phyloP scores from a whole-genome alignment of 2,797 vertebrate species.

The Sternarchorhynchus goeldii region DNA sequence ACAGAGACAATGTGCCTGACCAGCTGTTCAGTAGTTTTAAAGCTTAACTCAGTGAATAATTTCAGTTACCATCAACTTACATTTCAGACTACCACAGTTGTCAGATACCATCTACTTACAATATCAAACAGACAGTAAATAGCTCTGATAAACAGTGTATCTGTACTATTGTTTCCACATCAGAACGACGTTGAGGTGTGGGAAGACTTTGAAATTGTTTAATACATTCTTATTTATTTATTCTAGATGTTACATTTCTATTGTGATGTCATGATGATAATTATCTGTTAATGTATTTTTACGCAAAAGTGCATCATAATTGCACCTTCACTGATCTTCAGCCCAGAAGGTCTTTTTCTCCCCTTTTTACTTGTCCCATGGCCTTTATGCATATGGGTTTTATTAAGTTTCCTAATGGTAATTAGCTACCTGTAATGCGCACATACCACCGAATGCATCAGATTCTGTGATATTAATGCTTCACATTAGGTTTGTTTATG shows the following conservation, averaged over 20 bases:
- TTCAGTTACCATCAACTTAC: constrained; percentile 1
- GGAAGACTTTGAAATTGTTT: not conserved
- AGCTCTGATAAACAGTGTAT: not conserved
- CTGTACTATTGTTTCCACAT: constrained; percentile 7
- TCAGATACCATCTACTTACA: not conserved
- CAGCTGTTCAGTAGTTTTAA: constrained; percentile 27
- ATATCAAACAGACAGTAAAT: constrained; percentile 16
- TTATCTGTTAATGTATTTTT: not conserved
- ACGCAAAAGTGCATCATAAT: not conserved
- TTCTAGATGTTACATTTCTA: not conserved
- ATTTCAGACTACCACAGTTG: constrained; percentile 3
- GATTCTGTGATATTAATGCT: not conserved
- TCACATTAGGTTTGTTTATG: not conserved
- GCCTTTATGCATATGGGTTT: not conserved
- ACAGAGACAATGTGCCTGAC: constrained; percentile 5
- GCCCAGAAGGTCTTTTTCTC: not conserved
- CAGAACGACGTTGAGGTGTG: not conserved
- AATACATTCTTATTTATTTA: no score
- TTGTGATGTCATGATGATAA: not conserved
- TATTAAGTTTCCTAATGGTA: not conserved
- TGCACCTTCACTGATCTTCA: not conserved
- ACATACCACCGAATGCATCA: not conserved
- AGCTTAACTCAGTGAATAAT: constrained; percentile 32
- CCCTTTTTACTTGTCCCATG: not conserved
- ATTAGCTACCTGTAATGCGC: not conserved